A percentile compares a stretch with the other conserved stretches of the same genome.
Evolutionary conservation across 2,113 vertebrate genomes (phyloP).

Genomic region (Terrapene triunguis): DNA sequence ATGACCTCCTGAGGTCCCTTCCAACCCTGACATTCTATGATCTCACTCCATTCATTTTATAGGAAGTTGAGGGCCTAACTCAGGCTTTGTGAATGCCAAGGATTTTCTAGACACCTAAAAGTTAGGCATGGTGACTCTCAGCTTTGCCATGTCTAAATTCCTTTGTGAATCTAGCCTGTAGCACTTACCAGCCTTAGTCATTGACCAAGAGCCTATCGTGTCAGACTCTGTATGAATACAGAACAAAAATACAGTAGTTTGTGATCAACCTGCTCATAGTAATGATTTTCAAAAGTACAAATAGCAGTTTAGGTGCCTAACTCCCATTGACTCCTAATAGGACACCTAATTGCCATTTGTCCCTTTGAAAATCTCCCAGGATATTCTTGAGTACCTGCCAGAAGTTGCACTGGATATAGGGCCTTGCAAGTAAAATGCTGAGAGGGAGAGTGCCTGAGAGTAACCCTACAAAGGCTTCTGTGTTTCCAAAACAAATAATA

Average conservation of each 20-base stretch:
- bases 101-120: too few species aligned
- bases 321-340: background rate
- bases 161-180: too few species aligned
- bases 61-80: too few species aligned
- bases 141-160: too few species aligned
- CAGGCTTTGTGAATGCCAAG: too few species aligned
- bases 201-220: background rate
- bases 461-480: conserved; percentile 33
- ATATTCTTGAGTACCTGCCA: background rate
- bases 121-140: too few species aligned
- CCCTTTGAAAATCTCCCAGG: conserved; percentile 17
- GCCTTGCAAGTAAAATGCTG: conserved; percentile 40
- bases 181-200: background rate
- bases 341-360: background rate
- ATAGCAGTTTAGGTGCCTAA: background rate
- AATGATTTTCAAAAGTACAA: background rate
- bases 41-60: too few species aligned
- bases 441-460: conserved; percentile 54
- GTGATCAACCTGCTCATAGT: fast-evolving
- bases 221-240: background rate
- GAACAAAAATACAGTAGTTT: background rate
- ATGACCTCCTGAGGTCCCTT: too few species aligned
- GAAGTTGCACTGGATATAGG: background rate
- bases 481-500: conserved; percentile 75
- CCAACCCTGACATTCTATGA: too few species aligned